These are phyloP conservation scores for Ascaphus truei DNA, from an alignment of 2,113 vertebrate species.

Conservation along the genomic window DNA sequence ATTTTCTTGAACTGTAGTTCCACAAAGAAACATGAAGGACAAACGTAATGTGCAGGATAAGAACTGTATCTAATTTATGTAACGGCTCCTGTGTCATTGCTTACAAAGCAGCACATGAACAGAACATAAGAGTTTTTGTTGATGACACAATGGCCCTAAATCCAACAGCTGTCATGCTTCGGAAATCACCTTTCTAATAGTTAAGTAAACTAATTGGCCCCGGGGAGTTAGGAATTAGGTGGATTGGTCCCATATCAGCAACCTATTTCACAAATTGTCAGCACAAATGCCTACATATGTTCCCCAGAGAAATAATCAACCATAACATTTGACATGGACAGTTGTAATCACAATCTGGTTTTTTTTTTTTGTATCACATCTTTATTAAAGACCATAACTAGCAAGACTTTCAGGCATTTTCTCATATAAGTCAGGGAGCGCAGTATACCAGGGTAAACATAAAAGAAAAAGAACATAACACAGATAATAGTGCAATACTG, in stretches of 20 bases:
- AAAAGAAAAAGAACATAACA: no score
- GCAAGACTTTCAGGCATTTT: no score
- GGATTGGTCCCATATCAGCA: slow-evolving; percentile 46
- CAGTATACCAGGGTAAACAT: no score
- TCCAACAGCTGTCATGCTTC: slow-evolving; percentile 61
- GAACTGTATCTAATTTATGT: slow-evolving; percentile 48
- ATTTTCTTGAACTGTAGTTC: not conserved
- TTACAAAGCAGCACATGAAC: slow-evolving; percentile 42
- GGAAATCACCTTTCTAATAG: slow-evolving; percentile 60
- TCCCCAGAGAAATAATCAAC: slow-evolving; percentile 45
- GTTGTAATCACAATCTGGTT: slow-evolving; percentile 39
- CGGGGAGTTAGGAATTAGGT: slow-evolving; percentile 53
- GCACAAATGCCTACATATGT: slow-evolving; percentile 45
- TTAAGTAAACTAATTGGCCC: slow-evolving; percentile 49
- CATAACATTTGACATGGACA: slow-evolving; percentile 43
- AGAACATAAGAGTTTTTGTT: slow-evolving; percentile 52
- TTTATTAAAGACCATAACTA: no score
- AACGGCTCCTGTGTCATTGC: slow-evolving; percentile 46
- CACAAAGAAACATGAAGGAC: slow-evolving; percentile 25
- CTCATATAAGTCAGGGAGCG: no score
- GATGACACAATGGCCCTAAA: slow-evolving; percentile 51
- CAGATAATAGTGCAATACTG: no score
- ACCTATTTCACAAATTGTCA: slow-evolving; percentile 48
- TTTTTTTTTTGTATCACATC: not conserved
- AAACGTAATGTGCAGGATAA: slow-evolving; percentile 42